Evolutionary conservation across 2,113 vertebrate genomes (phyloP), one percentile per base, ranked within the genome.

Genomic region (Silurus asotus): DNA sequence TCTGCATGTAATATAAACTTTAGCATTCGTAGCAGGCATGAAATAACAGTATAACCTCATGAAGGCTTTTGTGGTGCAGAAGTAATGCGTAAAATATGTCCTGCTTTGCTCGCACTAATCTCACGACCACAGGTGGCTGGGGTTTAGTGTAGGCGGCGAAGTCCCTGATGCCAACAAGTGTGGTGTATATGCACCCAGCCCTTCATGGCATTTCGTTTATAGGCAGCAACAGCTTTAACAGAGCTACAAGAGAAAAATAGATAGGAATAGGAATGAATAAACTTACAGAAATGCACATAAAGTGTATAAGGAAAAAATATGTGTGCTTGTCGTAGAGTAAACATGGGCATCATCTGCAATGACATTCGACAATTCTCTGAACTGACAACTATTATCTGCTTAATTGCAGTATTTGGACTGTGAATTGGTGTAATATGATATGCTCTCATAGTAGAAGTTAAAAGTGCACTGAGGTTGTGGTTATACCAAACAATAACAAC

Each of bases 51-150:
- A 45, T 45, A 78, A 77, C 74, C 37, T 28, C 70, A 67, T 77
- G 49, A 85, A 85, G 8, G 61, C 48, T 65, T 85, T 78, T 85
- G 75, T 85, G 84, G 61, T 48, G 48, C 77, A 72, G 56, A 51
- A 45, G 76, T 53, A 70, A 45, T 45, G 55, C 17, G 17, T 53
- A 59, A 84, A 84, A 79, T 81, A 65, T 87, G 86, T 76, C 56
- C 81, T 62, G 64, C 78, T 81, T 70, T 67, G 51, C 81, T 89
- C 70, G 13, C 8, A 64, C 69, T 91, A 83, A 90, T 89, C 87
- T 90, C 81, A 76, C 65, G 72, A 84, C 83, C 85, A 87, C 89
- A 92, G 88, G 87, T 91, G 87, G 80, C 80, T 84, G 83, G 58
- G 87, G 75, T 89, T 88, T 84, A 86, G 83, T 83, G 83, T 67